Evolutionary conservation across 2,797 vertebrate genomes (phyloP), one percentile per base, ranked within the genome.

Genomic region (Siniperca scherzeri): DNA sequence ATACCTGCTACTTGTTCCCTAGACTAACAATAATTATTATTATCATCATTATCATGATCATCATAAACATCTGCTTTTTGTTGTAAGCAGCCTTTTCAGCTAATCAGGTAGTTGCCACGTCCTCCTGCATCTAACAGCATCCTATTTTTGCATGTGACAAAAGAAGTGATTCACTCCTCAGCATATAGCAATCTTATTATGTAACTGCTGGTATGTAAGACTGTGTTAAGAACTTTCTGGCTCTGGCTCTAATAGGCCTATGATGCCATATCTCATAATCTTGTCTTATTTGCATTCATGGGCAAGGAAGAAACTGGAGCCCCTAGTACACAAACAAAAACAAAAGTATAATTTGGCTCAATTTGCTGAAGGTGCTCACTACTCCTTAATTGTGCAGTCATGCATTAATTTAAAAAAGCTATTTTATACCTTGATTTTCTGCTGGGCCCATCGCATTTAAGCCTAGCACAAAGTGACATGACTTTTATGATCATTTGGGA

Each of bases 131-230:
- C 46, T 70, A 53, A 38, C 17, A 25, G 52, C 55, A 40, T 59
- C 52, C 50, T 55, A 65, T 77, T 68, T 67, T 79, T 59, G 42
- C 74, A 80, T 71, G n/a, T 59, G 22, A 52, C 62, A 60, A 56
- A 59, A 69, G 40, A 70, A 70, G 74, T 73, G 73, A 90, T 61
- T 90, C 72, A 84, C 65, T 75, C 79, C 48, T 84, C 21, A 86
- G 79, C 75, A 73, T 88, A 65, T 42, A 64, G 68, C 73, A 78
- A 88, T 89, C 84, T 72, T 69, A 76, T 92, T 91, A 92, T 89
- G 73, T 88, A 88, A 91, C 80, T 80, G 9, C 50, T 2, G 9
- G 50, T 52, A 78, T 80, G 75, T 83, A 86, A 88, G 78, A 50
- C 77, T 77, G 56, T 33, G 44, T 77, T 61, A 22, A 38, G 36